A percentile compares a stretch with the other conserved stretches of the same genome.
phyloP scores from a whole-genome alignment of 2,888 invertebrate genomes.

The Rhingia rostrata region DNA sequence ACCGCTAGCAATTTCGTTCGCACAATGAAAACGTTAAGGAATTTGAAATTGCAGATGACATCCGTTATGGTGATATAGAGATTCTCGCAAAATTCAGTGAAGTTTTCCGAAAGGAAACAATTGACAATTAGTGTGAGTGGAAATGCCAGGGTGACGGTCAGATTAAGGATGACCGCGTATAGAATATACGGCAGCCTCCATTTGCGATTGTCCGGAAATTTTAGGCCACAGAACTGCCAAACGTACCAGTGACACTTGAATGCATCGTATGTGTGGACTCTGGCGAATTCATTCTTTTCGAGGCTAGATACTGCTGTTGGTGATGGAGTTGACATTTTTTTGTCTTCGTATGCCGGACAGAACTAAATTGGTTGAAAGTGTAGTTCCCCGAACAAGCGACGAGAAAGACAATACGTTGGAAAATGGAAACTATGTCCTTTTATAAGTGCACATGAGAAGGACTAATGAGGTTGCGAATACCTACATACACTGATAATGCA shows the following conservation, averaged over 20 bases:
- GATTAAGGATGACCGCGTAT: slow-evolving; percentile 75
- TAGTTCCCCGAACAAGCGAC: background rate
- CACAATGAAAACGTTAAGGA: slow-evolving; percentile 75
- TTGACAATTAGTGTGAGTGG: slow-evolving; percentile 75
- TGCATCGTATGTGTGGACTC: slow-evolving; percentile 75
- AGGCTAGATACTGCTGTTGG: background rate
- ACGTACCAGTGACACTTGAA: slow-evolving; percentile 78
- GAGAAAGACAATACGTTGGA: background rate
- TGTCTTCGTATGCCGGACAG: background rate
- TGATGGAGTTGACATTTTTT: background rate
- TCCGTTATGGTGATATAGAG: slow-evolving; percentile 75
- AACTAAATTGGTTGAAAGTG: background rate
- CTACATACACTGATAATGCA: background rate
- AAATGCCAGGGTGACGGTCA: slow-evolving; percentile 63
- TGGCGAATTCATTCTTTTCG: background rate
- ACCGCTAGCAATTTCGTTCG: slow-evolving; percentile 74
- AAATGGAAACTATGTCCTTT: slow-evolving; percentile 3
- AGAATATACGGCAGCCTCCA: slow-evolving; percentile 76
- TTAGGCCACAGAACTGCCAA: slow-evolving; percentile 78
- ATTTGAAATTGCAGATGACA: slow-evolving; percentile 76
- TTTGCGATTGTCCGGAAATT: slow-evolving; percentile 70
- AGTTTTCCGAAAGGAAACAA: slow-evolving; percentile 71
- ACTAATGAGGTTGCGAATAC: slow-evolving; percentile 3
- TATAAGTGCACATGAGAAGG: slow-evolving; percentile 27
- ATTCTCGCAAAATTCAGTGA: slow-evolving; percentile 77